Base-by-base conservation (phyloP, 2,113 vertebrate genomes). In the Periophthalmodon schlosseri region DNA sequence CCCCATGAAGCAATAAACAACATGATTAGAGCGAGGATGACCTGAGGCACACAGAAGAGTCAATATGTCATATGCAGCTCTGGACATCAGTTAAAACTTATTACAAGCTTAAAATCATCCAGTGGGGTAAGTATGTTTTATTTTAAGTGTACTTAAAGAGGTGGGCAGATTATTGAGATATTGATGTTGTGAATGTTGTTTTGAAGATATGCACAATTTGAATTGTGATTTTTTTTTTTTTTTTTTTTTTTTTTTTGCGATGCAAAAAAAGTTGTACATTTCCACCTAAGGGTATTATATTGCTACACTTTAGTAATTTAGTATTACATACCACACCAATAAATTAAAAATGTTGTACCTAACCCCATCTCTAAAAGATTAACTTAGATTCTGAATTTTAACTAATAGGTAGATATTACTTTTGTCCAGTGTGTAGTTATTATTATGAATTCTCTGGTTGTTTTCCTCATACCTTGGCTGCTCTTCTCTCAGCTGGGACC, bases 1-100 rank as follows among this genome's bases (percentile, higher is more conserved):
- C 93, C 92, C 93, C 94, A 94, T 5, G 90, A 95, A 0, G 69
- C 49, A 24, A 94, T 91, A 75, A 95, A 95, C 63, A 95, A 88
- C 68, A 93, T 65, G 1, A 94, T 91, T n/a, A 95, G 89, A 3
- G 87, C 75, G 2, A 94, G 84, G 73, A 95, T 95, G 78, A 95
- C 92, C 93, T 94, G 64, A 54, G 68, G 71, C 13, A 70, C 28
- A 78, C 21, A 15, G 16, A 56, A n/a, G 63, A 39, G 76, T 11
- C 47, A 7, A 72, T 66, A n/a, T 66, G 13, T 52, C 21, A 56
- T 8, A 52, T 49, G 15, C 57, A 24, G 23, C 20, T 6, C 20
- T 73, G 20, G 28, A 28, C 28, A 28, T 28, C 28, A 28, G 28
- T 3, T 28, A 28, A 28, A 28, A 3, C 4, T 52, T 52, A 6